Conservation (phyloP, 2,113 vertebrate genomes). For the Paramormyrops kingsleyae region DNA sequence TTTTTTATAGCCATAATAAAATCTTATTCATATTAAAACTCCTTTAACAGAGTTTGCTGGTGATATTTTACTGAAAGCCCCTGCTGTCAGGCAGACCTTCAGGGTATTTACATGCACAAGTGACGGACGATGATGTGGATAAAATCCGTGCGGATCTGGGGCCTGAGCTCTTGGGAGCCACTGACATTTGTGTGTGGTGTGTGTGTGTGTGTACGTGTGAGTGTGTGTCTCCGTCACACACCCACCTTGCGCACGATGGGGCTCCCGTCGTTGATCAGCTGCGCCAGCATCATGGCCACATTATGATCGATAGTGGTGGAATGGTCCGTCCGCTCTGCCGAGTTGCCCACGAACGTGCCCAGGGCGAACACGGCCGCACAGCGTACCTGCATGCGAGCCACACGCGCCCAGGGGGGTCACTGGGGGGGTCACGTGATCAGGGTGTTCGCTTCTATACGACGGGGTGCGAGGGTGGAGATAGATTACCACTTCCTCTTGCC, state of each 20-base stretch:
- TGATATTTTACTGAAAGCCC: neutral
- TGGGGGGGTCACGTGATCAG: neutral
- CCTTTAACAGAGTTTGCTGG: neutral
- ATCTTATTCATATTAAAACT: neutral
- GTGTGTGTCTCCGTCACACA: neutral
- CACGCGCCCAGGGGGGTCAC: neutral
- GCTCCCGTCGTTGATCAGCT: conserved; percentile 93
- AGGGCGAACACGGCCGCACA: conserved; percentile 89
- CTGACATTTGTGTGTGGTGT: too few species aligned
- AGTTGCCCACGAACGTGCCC: conserved; percentile 93
- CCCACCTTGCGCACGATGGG: conserved; percentile 89
- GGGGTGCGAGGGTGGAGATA: neutral
- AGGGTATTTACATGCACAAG: neutral
- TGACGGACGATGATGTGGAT: neutral
- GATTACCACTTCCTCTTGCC: neutral
- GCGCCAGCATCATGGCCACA: conserved; percentile 96
- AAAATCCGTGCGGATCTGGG: neutral
- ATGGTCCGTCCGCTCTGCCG: conserved; percentile 88
- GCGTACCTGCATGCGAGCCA: conserved; percentile 68
- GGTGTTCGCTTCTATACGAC: neutral
- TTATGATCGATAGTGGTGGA: conserved; percentile 98
- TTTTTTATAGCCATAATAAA: neutral
- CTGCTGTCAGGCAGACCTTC: neutral
- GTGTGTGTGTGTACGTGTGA: too few species aligned
- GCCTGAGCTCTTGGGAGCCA: neutral